A percentile compares a stretch with the other conserved stretches of the same genome.
These are phyloP conservation scores for Brachionus manjavacas DNA, from an alignment of 1,140 invertebrate species.

Conservation along the genomic window DNA sequence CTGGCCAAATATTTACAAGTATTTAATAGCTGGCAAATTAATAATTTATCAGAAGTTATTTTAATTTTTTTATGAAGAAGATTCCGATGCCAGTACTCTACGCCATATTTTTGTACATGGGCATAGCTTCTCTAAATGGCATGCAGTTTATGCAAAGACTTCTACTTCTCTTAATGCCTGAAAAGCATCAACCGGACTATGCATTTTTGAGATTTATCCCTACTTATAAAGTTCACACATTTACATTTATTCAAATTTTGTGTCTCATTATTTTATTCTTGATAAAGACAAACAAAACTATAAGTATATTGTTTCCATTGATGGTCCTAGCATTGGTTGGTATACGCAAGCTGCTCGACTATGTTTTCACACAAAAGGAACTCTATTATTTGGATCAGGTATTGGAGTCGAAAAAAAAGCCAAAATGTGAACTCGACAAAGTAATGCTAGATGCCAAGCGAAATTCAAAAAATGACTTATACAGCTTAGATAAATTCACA, in stretches of 20 bases:
- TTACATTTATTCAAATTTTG: constrained; percentile 83
- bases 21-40: background rate
- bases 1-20: constrained; percentile 25
- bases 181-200: constrained; percentile 96
- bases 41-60: background rate
- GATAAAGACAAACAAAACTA: constrained; percentile 87
- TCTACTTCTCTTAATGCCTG: constrained; percentile 91
- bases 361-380: constrained; percentile 31
- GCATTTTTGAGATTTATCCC: constrained; percentile 87
- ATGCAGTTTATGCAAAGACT: constrained; percentile 81
- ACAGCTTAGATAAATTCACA: background rate
- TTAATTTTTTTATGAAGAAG: constrained; percentile 50
- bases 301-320: constrained; percentile 90
- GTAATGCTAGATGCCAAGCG: background rate
- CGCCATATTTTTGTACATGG: constrained; percentile 98
- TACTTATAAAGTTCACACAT: constrained; percentile 83
- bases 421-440: background rate
- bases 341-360: constrained; percentile 16
- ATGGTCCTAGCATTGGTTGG: constrained; percentile 64
- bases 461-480: constrained; percentile 29
- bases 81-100: constrained; percentile 87
- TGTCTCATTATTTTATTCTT: constrained; percentile 87
- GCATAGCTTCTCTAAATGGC: constrained; percentile 87
- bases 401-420: background rate
- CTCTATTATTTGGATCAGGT: constrained; percentile 25